Percentiles rank a stretch among this genome's conserved stretches.
Evolutionary conservation across 2,113 vertebrate species (phyloP).

Genomic region (Cyprinodon brontotheroides): DNA sequence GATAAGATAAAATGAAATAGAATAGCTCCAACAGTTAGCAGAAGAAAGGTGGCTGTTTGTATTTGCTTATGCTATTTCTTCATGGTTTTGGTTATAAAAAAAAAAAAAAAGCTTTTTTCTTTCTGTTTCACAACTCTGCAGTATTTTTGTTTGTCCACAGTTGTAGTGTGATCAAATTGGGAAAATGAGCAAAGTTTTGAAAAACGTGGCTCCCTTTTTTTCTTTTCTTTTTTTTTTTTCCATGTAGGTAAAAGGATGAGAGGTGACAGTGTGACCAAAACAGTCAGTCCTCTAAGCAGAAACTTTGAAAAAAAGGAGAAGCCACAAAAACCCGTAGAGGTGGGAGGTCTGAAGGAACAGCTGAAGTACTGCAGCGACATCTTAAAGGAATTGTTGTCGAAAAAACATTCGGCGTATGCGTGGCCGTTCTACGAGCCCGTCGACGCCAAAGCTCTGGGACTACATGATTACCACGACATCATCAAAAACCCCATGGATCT

Average conservation of each 20-base stretch:
- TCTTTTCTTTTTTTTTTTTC: constrained; percentile 66
- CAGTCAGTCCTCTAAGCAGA: constrained; percentile 84
- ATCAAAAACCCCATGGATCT: constrained; percentile 99
- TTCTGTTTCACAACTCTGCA: too few species aligned
- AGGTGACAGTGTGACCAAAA: constrained; percentile 80
- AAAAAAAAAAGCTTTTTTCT: too few species aligned
- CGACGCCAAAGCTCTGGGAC: constrained; percentile 89
- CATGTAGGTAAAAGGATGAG: constrained; percentile 81
- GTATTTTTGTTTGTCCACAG: too few species aligned
- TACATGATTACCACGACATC: constrained; percentile 96
- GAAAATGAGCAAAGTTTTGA: too few species aligned
- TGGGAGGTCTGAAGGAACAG: constrained; percentile 83
- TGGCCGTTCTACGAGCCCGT: constrained; percentile 98
- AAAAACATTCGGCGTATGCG: constrained; percentile 90
- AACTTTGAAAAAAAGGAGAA: constrained; percentile 83
- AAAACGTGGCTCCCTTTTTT: neutral
- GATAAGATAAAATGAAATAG: too few species aligned
- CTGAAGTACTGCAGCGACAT: constrained; percentile 90
- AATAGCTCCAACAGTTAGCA: too few species aligned
- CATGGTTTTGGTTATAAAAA: neutral
- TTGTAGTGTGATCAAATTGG: too few species aligned
- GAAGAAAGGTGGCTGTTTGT: neutral
- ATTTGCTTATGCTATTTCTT: neutral
- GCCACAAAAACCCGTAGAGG: constrained; percentile 77
- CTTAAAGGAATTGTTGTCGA: constrained; percentile 94